Evolutionary conservation across 2,797 vertebrate species (phyloP).

Genomic region (Lepilemur ruficaudatus): DNA sequence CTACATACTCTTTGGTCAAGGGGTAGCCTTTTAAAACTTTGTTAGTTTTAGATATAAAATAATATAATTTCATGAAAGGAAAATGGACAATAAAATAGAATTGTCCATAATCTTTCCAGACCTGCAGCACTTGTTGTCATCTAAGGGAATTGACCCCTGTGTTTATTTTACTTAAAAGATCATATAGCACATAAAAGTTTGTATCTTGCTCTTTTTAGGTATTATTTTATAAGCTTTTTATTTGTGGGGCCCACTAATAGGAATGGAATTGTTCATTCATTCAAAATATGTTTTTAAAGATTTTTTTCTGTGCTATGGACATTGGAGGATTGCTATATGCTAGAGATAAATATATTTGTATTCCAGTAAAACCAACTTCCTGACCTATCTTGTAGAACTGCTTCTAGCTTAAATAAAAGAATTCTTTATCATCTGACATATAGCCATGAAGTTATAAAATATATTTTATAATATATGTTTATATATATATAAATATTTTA

Average conservation of each 20-base stretch:
- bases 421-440: conserved; percentile 2
- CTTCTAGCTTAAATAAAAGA: conserved; percentile 42
- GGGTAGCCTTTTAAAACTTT: background rate
- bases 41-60: background rate
- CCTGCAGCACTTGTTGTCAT: background rate
- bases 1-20: background rate
- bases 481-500: too few species aligned
- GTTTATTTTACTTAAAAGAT: background rate
- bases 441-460: background rate
- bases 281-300: background rate
- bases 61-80: background rate
- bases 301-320: background rate
- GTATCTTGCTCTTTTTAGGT: background rate
- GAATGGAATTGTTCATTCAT: background rate
- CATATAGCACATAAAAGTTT: background rate
- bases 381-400: background rate
- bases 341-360: background rate
- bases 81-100: background rate
- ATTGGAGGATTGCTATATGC: background rate
- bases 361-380: background rate
- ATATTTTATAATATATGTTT: too few species aligned
- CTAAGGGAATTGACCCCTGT: background rate
- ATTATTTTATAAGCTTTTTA: background rate
- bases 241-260: background rate
- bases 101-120: background rate